Percentiles rank a stretch among this genome's conserved stretches.
Conservation (phyloP, 2,888 invertebrate genomes). For the Octonoba sinensis region DNA sequence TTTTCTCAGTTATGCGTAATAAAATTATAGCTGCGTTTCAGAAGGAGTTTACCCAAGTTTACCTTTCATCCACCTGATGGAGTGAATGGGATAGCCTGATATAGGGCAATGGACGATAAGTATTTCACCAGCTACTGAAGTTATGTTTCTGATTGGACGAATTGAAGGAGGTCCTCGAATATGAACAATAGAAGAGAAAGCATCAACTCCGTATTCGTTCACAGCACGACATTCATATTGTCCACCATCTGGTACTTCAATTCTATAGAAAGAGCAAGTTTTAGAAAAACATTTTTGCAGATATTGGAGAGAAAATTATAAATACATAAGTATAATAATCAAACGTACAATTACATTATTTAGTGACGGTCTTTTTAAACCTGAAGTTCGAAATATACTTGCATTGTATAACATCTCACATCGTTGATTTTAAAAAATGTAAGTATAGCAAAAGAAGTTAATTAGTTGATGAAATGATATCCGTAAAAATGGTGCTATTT, state of each 20-base stretch:
- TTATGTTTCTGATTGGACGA: conserved; percentile 54
- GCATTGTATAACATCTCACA: too few relatives aligned
- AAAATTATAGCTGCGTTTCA: not conserved
- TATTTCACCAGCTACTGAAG: conserved; percentile 55
- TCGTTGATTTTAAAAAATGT: too few relatives aligned
- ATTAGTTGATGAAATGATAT: too few relatives aligned
- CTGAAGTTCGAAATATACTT: too few relatives aligned
- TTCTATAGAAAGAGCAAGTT: conserved; percentile 21
- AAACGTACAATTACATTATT: too few relatives aligned
- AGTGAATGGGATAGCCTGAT: conserved; percentile 60
- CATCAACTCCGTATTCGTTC: conserved; percentile 55
- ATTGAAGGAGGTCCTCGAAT: conserved; percentile 56
- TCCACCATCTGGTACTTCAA: conserved; percentile 65
- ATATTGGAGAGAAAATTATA: too few relatives aligned
- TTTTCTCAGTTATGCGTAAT: not conserved
- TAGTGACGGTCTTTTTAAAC: too few relatives aligned
- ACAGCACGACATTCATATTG: conserved; percentile 53
- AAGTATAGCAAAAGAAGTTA: too few relatives aligned
- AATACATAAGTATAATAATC: too few relatives aligned
- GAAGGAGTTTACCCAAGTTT: conserved; percentile 20
- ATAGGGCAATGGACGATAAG: conserved; percentile 62
- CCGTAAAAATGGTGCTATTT: too few relatives aligned
- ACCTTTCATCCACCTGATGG: conserved; percentile 67
- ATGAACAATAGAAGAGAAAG: conserved; percentile 53
- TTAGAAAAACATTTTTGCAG: too few relatives aligned